Conservation (phyloP, 2,797 vertebrate species). For the Silurus lanzhouensis region DNA sequence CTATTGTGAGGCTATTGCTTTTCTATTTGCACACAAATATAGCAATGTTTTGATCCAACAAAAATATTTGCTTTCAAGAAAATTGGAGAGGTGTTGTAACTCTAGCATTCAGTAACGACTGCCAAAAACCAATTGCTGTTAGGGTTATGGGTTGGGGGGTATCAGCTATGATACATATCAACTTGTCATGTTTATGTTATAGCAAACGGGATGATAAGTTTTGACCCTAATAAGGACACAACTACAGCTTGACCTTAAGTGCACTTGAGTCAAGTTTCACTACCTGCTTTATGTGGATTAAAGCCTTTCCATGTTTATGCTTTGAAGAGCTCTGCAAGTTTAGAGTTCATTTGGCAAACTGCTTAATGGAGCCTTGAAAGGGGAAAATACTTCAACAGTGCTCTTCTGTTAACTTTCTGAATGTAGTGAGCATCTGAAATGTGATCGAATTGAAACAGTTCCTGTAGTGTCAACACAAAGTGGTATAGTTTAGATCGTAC, state of each 20-base stretch:
- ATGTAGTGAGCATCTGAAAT: constrained; percentile 22
- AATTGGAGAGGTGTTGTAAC: constrained; percentile 70
- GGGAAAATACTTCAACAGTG: not conserved
- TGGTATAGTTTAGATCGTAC: not conserved
- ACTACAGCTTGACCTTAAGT: constrained; percentile 57
- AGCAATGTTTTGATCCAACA: constrained; percentile 62
- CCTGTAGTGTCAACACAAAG: not conserved
- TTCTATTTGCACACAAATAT: constrained; percentile 45
- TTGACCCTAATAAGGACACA: constrained; percentile 61
- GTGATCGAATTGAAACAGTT: constrained; percentile 23
- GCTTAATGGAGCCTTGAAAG: constrained; percentile 26
- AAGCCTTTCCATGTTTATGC: constrained; percentile 34
- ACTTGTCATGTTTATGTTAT: constrained; percentile 76
- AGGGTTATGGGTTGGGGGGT: constrained; percentile 65
- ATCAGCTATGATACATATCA: constrained; percentile 71
- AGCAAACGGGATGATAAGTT: constrained; percentile 68
- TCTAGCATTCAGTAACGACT: constrained; percentile 59
- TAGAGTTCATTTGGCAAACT: constrained; percentile 34
- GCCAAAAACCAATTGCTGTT: constrained; percentile 69
- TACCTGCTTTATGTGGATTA: constrained; percentile 35
- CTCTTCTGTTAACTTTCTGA: constrained; percentile 10
- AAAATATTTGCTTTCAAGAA: constrained; percentile 73
- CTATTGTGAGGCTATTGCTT: constrained; percentile 32
- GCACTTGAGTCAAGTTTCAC: constrained; percentile 63
- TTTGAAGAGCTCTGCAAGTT: constrained; percentile 24